A percentile compares a stretch with the other conserved stretches of the same genome.
Evolutionary conservation across 2,888 invertebrate species (phyloP).

Genomic region (Melipona beecheii): DNA sequence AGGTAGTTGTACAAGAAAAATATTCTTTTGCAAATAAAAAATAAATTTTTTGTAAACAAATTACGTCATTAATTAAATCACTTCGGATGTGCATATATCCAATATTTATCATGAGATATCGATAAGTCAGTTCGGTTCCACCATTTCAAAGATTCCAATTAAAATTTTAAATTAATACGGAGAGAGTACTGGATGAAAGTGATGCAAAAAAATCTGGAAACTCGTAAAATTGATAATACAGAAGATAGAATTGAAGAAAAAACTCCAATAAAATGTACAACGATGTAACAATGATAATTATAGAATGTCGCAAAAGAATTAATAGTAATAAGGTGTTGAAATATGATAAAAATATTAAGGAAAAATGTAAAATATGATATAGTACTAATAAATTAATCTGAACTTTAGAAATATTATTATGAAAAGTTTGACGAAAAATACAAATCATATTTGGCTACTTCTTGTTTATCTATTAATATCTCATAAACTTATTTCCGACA

Average conservation of each 20-base stretch:
- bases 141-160: not conserved
- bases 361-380: not conserved
- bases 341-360: not conserved
- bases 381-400: not conserved
- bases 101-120: constrained; percentile 19
- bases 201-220: not conserved
- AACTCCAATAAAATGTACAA: not conserved
- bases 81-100: not conserved
- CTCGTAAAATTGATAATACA: not conserved
- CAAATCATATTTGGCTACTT: not conserved
- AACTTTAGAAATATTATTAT: not conserved
- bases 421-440: not conserved
- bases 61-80: constrained; percentile 19
- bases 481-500: not conserved
- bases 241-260: not conserved
- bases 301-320: not conserved
- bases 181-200: not conserved
- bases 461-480: not conserved
- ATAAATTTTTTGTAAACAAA: constrained; percentile 6
- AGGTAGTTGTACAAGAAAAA: not conserved
- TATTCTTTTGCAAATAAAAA: not conserved
- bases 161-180: not conserved
- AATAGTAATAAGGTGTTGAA: not conserved
- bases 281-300: not conserved
- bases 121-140: constrained; percentile 1